Conservation (phyloP, 1,140 invertebrate genomes). For the Calliphora vicina region DNA sequence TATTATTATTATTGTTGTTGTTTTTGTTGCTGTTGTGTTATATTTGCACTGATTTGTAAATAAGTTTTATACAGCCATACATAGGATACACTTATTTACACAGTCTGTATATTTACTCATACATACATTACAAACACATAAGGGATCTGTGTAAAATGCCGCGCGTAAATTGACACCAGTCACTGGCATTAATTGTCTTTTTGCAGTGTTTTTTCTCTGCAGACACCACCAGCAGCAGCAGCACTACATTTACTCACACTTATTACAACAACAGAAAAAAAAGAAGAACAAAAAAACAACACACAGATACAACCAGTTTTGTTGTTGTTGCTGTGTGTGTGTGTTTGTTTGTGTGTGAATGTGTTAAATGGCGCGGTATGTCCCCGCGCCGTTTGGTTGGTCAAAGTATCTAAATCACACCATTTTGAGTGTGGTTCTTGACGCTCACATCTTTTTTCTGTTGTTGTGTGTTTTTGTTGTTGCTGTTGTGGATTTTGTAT, state of each 20-base stretch:
- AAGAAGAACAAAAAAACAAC: not conserved
- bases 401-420: slow-evolving; percentile 37
- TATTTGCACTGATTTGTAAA: not conserved
- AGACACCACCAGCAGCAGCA: not conserved
- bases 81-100: not conserved
- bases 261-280: no score
- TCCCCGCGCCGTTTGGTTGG: slow-evolving; percentile 12
- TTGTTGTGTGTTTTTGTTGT: slow-evolving; percentile 5
- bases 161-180: slow-evolving; percentile 31
- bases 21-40: not conserved
- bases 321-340: not conserved
- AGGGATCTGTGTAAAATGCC: slow-evolving; percentile 24
- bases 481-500: slow-evolving; percentile 8
- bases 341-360: slow-evolving; percentile 4
- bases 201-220: not conserved
- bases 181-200: slow-evolving; percentile 20
- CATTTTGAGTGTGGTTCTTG: slow-evolving; percentile 24
- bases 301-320: not conserved
- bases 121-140: not conserved
- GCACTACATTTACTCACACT: no score
- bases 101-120: not conserved
- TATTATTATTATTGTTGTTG: not conserved
- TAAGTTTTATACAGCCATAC: not conserved
- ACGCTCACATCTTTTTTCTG: not conserved
- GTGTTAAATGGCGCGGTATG: slow-evolving; percentile 28